These are phyloP conservation scores for Paramormyrops hopkinsi DNA, from an alignment of 2,797 vertebrate species.

Conservation along the genomic window DNA sequence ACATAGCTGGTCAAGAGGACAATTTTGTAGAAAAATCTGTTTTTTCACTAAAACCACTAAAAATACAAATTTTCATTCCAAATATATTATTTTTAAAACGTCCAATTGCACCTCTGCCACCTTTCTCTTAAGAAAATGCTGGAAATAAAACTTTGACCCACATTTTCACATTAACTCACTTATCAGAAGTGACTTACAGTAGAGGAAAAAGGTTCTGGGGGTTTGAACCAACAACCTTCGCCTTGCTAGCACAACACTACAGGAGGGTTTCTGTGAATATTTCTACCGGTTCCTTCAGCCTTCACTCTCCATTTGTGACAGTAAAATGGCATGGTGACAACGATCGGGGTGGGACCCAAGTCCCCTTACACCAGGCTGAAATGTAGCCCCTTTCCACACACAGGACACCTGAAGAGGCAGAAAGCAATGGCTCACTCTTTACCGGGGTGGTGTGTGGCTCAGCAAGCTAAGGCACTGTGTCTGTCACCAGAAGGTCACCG, in stretches of 20 bases:
- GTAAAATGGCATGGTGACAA: not conserved
- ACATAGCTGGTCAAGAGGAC: not conserved
- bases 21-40: not conserved
- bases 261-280: not conserved
- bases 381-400: not conserved
- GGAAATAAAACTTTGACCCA: not conserved
- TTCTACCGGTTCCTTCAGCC: not conserved
- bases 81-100: not conserved
- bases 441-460: not conserved
- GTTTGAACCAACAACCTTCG: not conserved
- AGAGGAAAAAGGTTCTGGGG: not conserved
- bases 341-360: not conserved
- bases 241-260: not conserved
- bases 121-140: not conserved
- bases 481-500: not conserved
- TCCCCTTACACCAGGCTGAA: not conserved
- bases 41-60: not conserved
- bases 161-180: not conserved
- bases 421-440: not conserved
- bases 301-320: not conserved
- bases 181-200: not conserved
- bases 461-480: not conserved
- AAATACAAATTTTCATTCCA: not conserved
- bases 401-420: not conserved
- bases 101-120: not conserved